Evolutionary conservation across 2,888 invertebrate species (phyloP).

Genomic region (Machimus atricapillus): DNA sequence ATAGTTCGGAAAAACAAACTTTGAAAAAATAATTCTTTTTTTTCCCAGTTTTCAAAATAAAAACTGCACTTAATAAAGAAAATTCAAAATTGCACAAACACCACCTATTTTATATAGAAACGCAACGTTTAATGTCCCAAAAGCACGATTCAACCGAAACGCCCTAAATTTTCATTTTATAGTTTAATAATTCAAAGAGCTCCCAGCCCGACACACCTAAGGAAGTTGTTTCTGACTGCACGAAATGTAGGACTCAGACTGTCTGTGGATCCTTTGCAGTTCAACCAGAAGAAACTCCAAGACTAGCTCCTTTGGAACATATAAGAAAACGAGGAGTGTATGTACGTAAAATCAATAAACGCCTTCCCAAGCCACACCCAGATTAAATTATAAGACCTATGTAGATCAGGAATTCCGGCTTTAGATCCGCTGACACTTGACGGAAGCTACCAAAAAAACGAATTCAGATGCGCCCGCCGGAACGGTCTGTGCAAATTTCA

Average conservation of each 20-base stretch:
- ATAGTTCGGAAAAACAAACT: constrained; percentile 11
- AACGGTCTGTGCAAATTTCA: constrained; percentile 31
- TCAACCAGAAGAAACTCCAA: constrained; percentile 35
- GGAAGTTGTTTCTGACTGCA: neutral
- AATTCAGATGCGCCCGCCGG: constrained; percentile 1
- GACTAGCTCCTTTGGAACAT: constrained; percentile 45
- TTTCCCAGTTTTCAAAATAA: neutral
- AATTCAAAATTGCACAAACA: neutral
- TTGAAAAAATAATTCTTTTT: neutral
- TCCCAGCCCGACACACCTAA: neutral
- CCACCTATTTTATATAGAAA: neutral
- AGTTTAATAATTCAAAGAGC: neutral
- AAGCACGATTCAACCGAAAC: neutral
- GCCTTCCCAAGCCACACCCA: constrained; percentile 45
- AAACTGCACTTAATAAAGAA: neutral
- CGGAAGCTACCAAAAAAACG: constrained; percentile 2
- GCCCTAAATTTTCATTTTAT: constrained; percentile 3
- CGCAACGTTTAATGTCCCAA: neutral
- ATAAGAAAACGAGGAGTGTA: constrained; percentile 44
- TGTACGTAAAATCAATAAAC: constrained; percentile 47
- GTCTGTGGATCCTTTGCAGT: constrained; percentile 1
- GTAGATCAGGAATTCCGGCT: constrained; percentile 10
- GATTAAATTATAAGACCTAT: constrained; percentile 31
- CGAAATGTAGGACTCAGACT: constrained; percentile 31
- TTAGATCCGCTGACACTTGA: constrained; percentile 7